Conservation (phyloP, 1,140 invertebrate genomes). For the Sminthurides bifidus region DNA sequence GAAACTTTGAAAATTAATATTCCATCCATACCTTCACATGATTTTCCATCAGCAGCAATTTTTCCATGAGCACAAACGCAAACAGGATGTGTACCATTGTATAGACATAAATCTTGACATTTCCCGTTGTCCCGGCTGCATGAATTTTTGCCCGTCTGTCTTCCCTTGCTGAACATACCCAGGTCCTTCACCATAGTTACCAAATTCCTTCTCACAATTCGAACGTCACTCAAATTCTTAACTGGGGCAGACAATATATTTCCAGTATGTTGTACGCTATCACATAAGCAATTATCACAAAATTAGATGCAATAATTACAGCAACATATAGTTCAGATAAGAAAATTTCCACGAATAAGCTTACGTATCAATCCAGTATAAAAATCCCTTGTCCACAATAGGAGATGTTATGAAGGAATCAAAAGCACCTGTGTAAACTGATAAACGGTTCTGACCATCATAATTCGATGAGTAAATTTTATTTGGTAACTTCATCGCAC, state of each 20-base stretch:
- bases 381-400: conserved; percentile 39
- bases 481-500: conserved; percentile 41
- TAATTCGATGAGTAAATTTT: conserved; percentile 42
- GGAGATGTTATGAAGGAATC: conserved; percentile 35
- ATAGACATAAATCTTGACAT: conserved; percentile 68
- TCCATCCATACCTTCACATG: conserved; percentile 48
- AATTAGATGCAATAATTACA: conserved; percentile 11
- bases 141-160: conserved; percentile 49
- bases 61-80: conserved; percentile 65
- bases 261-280: conserved; percentile 49
- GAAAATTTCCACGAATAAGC: too few species aligned
- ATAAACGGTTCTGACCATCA: conserved; percentile 39
- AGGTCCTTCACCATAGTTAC: conserved; percentile 58
- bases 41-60: conserved; percentile 47
- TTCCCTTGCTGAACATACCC: conserved; percentile 40
- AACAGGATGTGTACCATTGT: conserved; percentile 49
- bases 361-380: conserved; percentile 50
- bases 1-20: too few species aligned
- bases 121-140: conserved; percentile 61
- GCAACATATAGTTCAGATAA: not conserved
- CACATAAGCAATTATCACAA: conserved; percentile 13
- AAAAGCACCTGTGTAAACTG: conserved; percentile 22
- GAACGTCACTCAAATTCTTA: conserved; percentile 44
- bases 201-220: conserved; percentile 45
- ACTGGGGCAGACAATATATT: conserved; percentile 52